phyloP scores from a whole-genome alignment of 1,140 invertebrate genomes.

The Chelonus insularis region DNA sequence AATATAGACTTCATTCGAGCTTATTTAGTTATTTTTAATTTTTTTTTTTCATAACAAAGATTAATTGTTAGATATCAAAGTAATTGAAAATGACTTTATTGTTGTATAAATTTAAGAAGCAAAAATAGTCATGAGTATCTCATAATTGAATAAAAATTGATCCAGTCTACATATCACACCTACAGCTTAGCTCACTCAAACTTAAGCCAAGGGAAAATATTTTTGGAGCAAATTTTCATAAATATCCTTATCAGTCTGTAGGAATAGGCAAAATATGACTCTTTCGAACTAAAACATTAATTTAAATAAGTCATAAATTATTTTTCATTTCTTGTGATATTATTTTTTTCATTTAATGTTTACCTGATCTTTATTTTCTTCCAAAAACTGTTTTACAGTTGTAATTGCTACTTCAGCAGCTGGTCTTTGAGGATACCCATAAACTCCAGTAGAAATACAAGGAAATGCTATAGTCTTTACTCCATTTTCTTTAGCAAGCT shows the following conservation, averaged over 20 bases:
- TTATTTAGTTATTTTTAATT: no score
- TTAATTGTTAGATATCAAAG: no score
- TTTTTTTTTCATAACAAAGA: no score
- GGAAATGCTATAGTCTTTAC: slow-evolving; percentile 78
- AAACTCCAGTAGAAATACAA: slow-evolving; percentile 85
- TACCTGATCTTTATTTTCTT: slow-evolving; percentile 63
- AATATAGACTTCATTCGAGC: no score
- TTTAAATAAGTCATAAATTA: slow-evolving; percentile 10
- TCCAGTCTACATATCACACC: no score
- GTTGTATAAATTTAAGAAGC: no score
- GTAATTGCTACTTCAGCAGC: slow-evolving; percentile 75
- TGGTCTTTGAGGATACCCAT: slow-evolving; percentile 78
- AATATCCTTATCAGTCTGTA: slow-evolving; percentile 71
- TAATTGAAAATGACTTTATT: no score
- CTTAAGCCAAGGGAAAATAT: slow-evolving; percentile 66
- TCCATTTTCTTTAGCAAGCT: slow-evolving; percentile 64
- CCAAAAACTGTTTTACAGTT: slow-evolving; percentile 70
- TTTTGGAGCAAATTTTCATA: slow-evolving; percentile 74
- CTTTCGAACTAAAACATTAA: slow-evolving; percentile 66
- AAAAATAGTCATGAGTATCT: no score
- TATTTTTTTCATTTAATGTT: slow-evolving; percentile 30
- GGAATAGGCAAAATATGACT: slow-evolving; percentile 82
- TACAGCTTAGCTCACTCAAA: no score
- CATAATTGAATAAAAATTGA: no score
- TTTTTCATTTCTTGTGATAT: not conserved